Evolutionary conservation across 2,113 vertebrate species (phyloP), one percentile per base, ranked within the genome.

Genomic region (Vulpes ferrilata): DNA sequence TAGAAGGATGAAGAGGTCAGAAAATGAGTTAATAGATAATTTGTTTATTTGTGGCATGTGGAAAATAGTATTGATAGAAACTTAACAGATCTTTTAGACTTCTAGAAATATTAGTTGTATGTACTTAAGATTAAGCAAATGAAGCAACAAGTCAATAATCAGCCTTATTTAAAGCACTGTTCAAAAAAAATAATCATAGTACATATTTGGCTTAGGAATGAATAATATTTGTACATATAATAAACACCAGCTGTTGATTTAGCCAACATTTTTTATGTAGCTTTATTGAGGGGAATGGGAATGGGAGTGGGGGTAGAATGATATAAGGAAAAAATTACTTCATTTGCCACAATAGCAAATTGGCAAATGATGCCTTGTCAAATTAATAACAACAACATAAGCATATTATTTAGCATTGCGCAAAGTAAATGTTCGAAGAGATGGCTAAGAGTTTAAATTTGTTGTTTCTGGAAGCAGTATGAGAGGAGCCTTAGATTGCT

Each of bases 351-450:
- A 87, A 90, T 8, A 92, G 20, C 38, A 92, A 55, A 43, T 85
- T 12, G 57, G 53, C 19, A 89, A 74, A 60, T 88, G 79, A 88
- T 78, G 19, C 67, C 71, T 85, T 95, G n/a, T 78, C 11, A 76
- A 71, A 88, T 48, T 43, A 86, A 4, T 93, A 88, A 35, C 51
- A 90, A 76, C 64, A 62, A 12, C 60, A 32, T 67, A 94, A 85
- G 22, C 2, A 11, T 82, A 38, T 51, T 79, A 88, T 82, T 92
- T 95, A 90, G 71, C 73, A 71, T 0, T 32, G 22, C 11, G 57
- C 48, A 94, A 78, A 95, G 76, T 88, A 67, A 97, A 57, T 74
- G 8, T 91, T 88, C 59, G 32, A 95, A 87, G 32, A 95, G 65
- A 82, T 87, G 67, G 22, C 19, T 81, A 43, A 80, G 22, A 55